Conservation (phyloP, 2,888 invertebrate species). For the Drosophila colorata region DNA sequence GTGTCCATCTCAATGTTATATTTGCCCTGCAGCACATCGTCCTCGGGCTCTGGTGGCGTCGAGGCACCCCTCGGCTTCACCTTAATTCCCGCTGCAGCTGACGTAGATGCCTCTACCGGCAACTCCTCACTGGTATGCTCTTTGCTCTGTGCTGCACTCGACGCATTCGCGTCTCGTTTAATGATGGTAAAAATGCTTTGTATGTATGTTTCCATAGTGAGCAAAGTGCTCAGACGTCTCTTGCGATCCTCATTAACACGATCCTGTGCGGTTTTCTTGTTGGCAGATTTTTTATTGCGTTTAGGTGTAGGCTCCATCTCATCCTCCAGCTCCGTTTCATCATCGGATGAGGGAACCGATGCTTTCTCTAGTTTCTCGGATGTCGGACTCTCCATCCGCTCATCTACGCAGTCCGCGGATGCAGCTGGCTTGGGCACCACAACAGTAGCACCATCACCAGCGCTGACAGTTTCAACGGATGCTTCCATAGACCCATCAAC, state of each 20-base stretch:
- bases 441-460: constrained; percentile 7
- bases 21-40: constrained; percentile 21
- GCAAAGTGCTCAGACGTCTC: constrained; percentile 80
- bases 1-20: constrained; percentile 53
- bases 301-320: constrained; percentile 57
- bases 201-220: constrained; percentile 85
- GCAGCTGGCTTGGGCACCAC: constrained; percentile 22
- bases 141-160: constrained; percentile 30
- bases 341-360: constrained; percentile 61
- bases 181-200: constrained; percentile 83
- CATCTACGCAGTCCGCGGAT: constrained; percentile 50
- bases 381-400: constrained; percentile 56
- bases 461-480: constrained; percentile 14
- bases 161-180: constrained; percentile 78
- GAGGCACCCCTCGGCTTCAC: constrained; percentile 51
- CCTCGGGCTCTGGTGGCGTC: constrained; percentile 64
- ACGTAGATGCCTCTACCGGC: constrained; percentile 63
- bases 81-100: constrained; percentile 58
- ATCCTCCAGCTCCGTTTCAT: constrained; percentile 66
- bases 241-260: constrained; percentile 82
- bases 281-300: constrained; percentile 66
- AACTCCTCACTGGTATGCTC: constrained; percentile 66
- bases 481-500: constrained; percentile 54
- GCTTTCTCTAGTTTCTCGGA: constrained; percentile 53
- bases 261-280: constrained; percentile 79